These are phyloP conservation scores for Eupithecia insigniata DNA, from an alignment of 2,888 invertebrate genomes.

Conservation along the genomic window DNA sequence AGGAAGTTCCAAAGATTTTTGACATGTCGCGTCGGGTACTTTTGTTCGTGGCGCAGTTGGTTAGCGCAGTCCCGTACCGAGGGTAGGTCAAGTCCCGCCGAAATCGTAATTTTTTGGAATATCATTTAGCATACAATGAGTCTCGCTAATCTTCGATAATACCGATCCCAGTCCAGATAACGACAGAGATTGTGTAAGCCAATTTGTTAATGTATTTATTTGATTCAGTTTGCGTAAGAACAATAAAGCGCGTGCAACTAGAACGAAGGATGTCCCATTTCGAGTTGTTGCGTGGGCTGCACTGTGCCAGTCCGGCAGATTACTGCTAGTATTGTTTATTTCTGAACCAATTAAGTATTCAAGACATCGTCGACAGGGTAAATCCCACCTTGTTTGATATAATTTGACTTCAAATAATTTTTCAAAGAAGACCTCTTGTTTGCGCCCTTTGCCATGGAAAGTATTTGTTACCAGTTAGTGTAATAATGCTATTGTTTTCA, in stretches of 20 bases:
- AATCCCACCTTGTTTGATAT: neutral
- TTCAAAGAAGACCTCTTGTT: too few relatives aligned
- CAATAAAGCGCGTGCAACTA: slow-evolving; percentile 52
- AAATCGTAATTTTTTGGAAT: too few relatives aligned
- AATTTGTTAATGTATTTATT: slow-evolving; percentile 47
- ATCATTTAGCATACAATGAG: slow-evolving; percentile 7
- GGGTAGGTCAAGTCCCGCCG: too few relatives aligned
- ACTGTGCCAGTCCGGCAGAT: slow-evolving; percentile 45
- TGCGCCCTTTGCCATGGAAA: too few relatives aligned
- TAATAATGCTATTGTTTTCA: too few relatives aligned
- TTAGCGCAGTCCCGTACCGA: too few relatives aligned
- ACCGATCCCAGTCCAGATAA: slow-evolving; percentile 16
- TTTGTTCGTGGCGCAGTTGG: too few relatives aligned
- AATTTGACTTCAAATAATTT: too few relatives aligned
- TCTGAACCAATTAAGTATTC: slow-evolving; percentile 33
- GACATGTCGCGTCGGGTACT: too few relatives aligned
- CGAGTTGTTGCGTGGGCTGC: slow-evolving; percentile 58
- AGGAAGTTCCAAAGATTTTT: too few relatives aligned
- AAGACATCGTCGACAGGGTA: slow-evolving; percentile 11
- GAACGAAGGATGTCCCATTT: slow-evolving; percentile 69
- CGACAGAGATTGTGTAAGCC: slow-evolving; percentile 43
- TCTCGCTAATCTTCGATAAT: slow-evolving; percentile 19
- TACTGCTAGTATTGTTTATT: slow-evolving; percentile 34
- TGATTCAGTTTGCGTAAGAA: slow-evolving; percentile 51
- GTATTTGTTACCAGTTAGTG: too few relatives aligned